phyloP scores from a whole-genome alignment of 2,797 vertebrate genomes.

The Poecile montanus region DNA sequence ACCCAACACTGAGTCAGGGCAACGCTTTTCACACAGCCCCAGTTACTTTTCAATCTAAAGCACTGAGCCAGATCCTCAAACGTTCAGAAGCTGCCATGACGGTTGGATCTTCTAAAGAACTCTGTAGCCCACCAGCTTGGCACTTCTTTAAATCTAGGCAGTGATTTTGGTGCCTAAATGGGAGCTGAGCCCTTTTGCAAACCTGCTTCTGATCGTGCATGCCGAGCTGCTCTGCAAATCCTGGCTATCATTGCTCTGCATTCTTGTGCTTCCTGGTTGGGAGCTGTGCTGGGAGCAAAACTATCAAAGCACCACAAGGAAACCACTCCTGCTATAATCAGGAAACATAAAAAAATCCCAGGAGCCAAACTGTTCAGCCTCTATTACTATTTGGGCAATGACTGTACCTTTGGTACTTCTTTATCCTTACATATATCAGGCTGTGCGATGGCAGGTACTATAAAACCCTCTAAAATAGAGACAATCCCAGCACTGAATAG shows the following conservation, averaged over 20 bases:
- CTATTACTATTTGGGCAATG: not conserved
- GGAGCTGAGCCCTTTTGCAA: conserved; percentile 56
- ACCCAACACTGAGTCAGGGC: not conserved
- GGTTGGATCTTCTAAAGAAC: not conserved
- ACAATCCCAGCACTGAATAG: conserved; percentile 24
- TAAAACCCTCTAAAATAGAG: not conserved
- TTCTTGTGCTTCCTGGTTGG: conserved; percentile 61
- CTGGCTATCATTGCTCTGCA: conserved; percentile 45
- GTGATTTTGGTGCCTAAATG: conserved; percentile 36
- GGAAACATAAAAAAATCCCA: conserved; percentile 59
- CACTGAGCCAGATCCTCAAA: not conserved
- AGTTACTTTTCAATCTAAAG: not conserved
- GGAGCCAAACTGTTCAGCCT: conserved; percentile 31
- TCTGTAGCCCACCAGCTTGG: not conserved
- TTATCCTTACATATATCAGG: not conserved
- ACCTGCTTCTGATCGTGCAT: not conserved
- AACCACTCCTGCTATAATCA: conserved; percentile 62
- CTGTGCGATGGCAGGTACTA: not conserved
- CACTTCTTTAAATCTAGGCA: conserved; percentile 7
- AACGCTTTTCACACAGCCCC: not conserved
- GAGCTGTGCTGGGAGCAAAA: conserved; percentile 64
- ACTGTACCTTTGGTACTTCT: not conserved
- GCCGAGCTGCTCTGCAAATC: conserved; percentile 63
- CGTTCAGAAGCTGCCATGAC: not conserved
- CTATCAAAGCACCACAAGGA: conserved; percentile 64